phyloP scores from a whole-genome alignment of 2,113 vertebrate genomes.

The Hemibagrus wyckioides region DNA sequence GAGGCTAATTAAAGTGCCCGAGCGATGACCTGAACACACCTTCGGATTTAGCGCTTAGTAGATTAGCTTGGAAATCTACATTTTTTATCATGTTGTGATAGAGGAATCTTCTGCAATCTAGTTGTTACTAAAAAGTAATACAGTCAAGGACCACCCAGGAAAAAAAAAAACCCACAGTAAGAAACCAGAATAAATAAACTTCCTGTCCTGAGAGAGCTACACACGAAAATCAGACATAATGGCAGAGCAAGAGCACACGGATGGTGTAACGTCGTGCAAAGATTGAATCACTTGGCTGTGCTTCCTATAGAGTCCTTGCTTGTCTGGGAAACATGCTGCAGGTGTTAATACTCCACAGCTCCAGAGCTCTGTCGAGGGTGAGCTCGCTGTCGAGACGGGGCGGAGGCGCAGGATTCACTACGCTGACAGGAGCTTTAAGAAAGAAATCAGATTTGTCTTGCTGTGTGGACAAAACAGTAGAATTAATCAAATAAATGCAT shows the following conservation, averaged over 20 bases:
- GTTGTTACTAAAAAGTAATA: not conserved
- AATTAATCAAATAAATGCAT: slow-evolving; percentile 36
- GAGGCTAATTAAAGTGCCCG: slow-evolving; percentile 44
- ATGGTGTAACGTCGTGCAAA: not conserved
- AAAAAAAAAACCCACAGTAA: not conserved
- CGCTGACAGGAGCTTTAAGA: slow-evolving; percentile 3
- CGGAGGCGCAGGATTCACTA: not conserved
- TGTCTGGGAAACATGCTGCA: not conserved
- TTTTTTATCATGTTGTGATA: too few relatives aligned
- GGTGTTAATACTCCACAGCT: not conserved
- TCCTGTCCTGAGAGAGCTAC: not conserved
- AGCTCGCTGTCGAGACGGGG: not conserved
- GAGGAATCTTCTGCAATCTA: not conserved
- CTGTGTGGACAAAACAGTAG: slow-evolving; percentile 23
- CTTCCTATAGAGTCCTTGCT: not conserved
- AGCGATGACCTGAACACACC: slow-evolving; percentile 55
- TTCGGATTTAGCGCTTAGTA: slow-evolving; percentile 16
- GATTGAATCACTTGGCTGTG: not conserved
- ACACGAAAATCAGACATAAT: too few relatives aligned
- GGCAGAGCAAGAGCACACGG: not conserved
- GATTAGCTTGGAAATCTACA: not conserved
- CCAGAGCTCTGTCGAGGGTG: not conserved
- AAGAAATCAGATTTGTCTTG: not conserved
- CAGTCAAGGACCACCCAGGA: not conserved
- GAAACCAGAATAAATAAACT: not conserved